Base-by-base conservation (phyloP, 2,113 vertebrate genomes). In the Anhinga rufa region DNA sequence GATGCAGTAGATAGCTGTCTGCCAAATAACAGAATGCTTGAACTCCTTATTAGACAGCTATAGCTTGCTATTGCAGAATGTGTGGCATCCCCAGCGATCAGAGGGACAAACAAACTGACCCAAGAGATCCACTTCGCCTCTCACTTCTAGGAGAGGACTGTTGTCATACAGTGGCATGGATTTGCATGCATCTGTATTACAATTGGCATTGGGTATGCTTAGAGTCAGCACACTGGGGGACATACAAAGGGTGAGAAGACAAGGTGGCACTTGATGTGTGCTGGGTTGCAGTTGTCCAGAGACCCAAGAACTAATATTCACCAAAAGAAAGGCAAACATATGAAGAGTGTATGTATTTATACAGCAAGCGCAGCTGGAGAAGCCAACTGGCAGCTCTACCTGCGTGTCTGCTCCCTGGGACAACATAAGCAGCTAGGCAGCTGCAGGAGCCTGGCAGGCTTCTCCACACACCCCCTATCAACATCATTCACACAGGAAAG, bases 141-240 rank as follows among this genome's bases (percentile, higher is more conserved):
- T 42, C 11, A 51, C 24, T 88, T 94, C 83, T 15, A 54, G 61
- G 64, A 84, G 61, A 69, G 42, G 55, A 54, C 75, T 79, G 34
- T 29, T 90, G 32, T 49, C 74, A 85, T 46, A 68, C 5, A 68
- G 16, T 6, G 17, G 8, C 32, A 31, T 7, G 46, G 21, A 46
- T 58, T 72, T 66, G 28, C 1, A 1, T 11, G 17, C 15, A 32
- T 28, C 44, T 71, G 4, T n/a, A 7, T 18, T 21, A 38, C 15
- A 62, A 4, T 46, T 25, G 51, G 25, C 3, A 4, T 7, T 14
- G 6, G 26, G 12, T 61, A 12, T 15, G 10, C 40, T 75, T 57
- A 49, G 4, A 68, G n/a, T 26, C 54, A 58, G 19, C 12, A 54
- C 21, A 48, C 12, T 0, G 1, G 4, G 6, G 4, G 24, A 11